Base-by-base conservation (phyloP, 37 sponge, comb jelly and placozoan genomes). In the Eunapius fragilis region DNA sequence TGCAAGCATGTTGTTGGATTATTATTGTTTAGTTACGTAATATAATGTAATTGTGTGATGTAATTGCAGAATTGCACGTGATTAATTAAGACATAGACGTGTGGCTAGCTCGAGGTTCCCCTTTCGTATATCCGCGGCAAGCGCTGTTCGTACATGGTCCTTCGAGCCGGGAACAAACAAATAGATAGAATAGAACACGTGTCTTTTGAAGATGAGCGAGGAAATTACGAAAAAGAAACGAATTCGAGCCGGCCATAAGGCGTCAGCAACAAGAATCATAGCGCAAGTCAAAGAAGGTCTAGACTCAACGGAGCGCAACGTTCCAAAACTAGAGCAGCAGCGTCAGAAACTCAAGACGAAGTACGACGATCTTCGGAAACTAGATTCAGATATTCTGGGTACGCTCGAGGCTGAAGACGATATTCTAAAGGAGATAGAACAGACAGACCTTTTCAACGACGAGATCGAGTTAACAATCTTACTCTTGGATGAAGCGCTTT, bases 321-420 rank as follows among this genome's bases (percentile, higher is more conserved):
- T 81, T 69, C 27, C 25, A 33, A 24, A 74, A 47, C 49, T 74
- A 33, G 17, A 41, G 26, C 84, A 83, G 35, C 30, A 74, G 6
- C 74, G 38, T 38, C 45, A 74, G 31, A 70, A n/a, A n/a, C 35
- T 81, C 3, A 2, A 7, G 71, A 71, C 68, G 13, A 81, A 81
- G 82, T 25, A 70, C 6, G 37, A 27, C 33, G 6, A 5, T 70
- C 3, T 81, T 3, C 72, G 32, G 34, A 22, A 36, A 27, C 33
- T 83, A 27, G 84, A 83, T 74, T 49, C 28, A 2, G 84, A 74
- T 49, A 83, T 83, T 23, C 58, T 72, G 17, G 75, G 74, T 75
- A 2, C 35, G 6, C 70, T 81, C 25, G 41, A 68, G 28, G 84
- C 31, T 31, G 71, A 67, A 36, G 84, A 6, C 3, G 41, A 41